Conservation (phyloP, 2,797 vertebrate species). For the Lates japonicus region DNA sequence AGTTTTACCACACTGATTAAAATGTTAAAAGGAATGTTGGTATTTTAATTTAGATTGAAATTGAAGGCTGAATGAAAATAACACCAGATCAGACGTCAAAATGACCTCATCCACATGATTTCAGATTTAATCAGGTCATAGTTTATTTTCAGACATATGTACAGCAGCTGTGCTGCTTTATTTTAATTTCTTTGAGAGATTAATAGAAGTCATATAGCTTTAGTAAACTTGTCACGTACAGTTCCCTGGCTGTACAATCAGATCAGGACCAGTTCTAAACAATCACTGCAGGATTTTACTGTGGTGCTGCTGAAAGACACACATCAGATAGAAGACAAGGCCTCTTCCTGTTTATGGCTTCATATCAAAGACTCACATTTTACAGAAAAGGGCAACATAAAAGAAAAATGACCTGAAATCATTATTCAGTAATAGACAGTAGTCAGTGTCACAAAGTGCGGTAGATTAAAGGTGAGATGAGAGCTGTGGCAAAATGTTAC, state of each 20-base stretch:
- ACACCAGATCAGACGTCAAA: background rate
- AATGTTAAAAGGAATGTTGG: background rate
- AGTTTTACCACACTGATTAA: background rate
- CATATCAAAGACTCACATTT: slow-evolving; percentile 4
- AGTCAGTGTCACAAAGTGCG: no score
- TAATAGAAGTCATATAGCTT: background rate
- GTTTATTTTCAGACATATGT: slow-evolving; percentile 19
- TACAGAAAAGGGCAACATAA: background rate
- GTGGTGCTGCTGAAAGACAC: background rate
- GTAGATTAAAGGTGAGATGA: no score
- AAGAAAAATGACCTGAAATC: no score
- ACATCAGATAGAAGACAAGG: background rate
- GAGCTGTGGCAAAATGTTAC: no score
- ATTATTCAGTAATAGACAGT: no score
- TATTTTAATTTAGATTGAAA: slow-evolving; percentile 6
- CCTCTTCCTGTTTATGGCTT: slow-evolving; percentile 3
- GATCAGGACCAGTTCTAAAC: background rate
- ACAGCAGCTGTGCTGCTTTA: background rate
- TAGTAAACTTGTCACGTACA: background rate
- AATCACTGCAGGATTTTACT: slow-evolving; percentile 3
- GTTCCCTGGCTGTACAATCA: background rate
- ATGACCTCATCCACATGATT: background rate
- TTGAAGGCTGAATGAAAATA: background rate
- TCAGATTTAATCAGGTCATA: slow-evolving; percentile 2
- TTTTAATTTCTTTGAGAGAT: slow-evolving; percentile 7